Evolutionary conservation across 2,113 vertebrate genomes (phyloP).

Genomic region (cat (Felis catus)): F.catus_Fca126_mat1.0 CM031417.1:24653001-24653500

Average conservation of each 20-base stretch:
- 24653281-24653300: not conserved
- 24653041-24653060: not conserved
- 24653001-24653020: not conserved
- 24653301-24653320: not conserved
- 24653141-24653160: too few relatives aligned
- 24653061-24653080: not conserved
- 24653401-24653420: too few relatives aligned
- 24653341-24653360: too few relatives aligned
- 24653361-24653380: too few relatives aligned
- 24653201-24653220: not conserved
- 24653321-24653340: not conserved
- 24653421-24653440: too few relatives aligned
- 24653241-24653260: not conserved
- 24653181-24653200: not conserved
- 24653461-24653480: too few relatives aligned
- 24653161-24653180: not conserved
- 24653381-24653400: too few relatives aligned
- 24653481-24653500: too few relatives aligned
- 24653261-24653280: not conserved
- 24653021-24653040: not conserved
- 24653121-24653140: too few relatives aligned
- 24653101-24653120: fast-evolving
- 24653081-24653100: not conserved
- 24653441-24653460: too few relatives aligned
- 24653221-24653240: not conserved